A percentile compares a stretch with the other conserved stretches of the same genome.
These are phyloP conservation scores for Lepidocolaptes lacrymiger DNA, from an alignment of 2,797 vertebrate genomes.

Conservation along the genomic window DNA sequence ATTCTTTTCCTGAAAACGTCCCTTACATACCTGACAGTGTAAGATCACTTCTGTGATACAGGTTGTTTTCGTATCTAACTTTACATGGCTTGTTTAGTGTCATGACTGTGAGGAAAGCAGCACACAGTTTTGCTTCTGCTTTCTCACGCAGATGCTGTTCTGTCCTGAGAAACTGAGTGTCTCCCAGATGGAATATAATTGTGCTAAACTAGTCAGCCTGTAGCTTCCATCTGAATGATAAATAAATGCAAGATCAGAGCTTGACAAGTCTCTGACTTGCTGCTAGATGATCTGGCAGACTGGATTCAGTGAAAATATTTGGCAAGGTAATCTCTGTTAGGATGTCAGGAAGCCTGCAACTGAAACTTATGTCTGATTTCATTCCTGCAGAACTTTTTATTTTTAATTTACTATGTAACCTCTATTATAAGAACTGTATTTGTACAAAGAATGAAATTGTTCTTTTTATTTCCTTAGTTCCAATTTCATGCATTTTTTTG, in stretches of 20 bases:
- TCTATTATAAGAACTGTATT: background rate
- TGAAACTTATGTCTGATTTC: background rate
- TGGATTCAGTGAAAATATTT: conserved; percentile 22
- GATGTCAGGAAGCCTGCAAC: background rate
- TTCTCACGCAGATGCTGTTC: background rate
- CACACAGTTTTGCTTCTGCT: background rate
- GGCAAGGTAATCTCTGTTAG: background rate
- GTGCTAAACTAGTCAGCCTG: conserved; percentile 9
- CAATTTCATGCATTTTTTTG: background rate
- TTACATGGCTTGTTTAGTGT: background rate
- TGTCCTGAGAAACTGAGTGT: background rate
- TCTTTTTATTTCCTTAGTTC: background rate
- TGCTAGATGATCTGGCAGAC: conserved; percentile 4
- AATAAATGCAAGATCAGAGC: background rate
- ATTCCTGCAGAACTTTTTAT: background rate
- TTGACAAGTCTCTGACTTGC: background rate
- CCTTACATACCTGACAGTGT: background rate
- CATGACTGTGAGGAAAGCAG: background rate
- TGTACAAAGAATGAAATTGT: background rate
- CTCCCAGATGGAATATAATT: background rate
- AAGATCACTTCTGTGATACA: background rate
- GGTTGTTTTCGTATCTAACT: background rate
- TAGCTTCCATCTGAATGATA: conserved; percentile 25
- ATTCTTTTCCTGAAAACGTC: background rate
- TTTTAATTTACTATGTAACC: background rate